These are phyloP conservation scores for Takifugu flavidus DNA, from an alignment of 2,113 vertebrate genomes.

Conservation along the genomic window DNA sequence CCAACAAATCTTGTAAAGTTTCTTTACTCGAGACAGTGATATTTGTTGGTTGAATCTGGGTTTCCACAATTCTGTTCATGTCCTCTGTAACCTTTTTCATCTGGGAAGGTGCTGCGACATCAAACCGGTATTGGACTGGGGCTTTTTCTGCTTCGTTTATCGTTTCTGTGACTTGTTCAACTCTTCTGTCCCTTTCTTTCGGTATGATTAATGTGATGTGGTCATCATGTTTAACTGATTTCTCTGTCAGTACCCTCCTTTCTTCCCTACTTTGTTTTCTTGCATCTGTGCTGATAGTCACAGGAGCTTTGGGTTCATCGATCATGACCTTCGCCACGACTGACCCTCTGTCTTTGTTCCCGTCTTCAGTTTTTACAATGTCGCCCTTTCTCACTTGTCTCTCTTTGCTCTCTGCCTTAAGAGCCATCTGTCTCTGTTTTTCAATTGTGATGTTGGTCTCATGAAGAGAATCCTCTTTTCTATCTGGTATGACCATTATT, in stretches of 20 bases:
- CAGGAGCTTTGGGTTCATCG: neutral
- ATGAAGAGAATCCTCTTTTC: conserved; percentile 21
- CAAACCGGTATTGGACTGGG: conserved; percentile 1
- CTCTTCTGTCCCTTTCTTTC: conserved; percentile 1
- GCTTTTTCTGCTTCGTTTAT: neutral
- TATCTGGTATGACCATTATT: too few relatives aligned
- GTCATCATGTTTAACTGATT: neutral
- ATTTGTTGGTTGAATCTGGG: neutral
- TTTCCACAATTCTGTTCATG: neutral
- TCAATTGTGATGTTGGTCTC: neutral
- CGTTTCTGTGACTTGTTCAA: conserved; percentile 8
- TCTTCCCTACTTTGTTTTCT: conserved; percentile 8
- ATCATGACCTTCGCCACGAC: neutral
- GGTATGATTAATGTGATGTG: neutral
- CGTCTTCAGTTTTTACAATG: conserved; percentile 1
- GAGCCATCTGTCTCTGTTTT: neutral
- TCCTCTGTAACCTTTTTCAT: neutral
- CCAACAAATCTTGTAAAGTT: neutral
- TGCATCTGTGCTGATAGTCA: neutral
- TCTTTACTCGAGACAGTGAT: neutral
- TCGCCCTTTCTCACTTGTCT: neutral
- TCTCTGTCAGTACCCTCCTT: neutral
- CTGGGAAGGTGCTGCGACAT: neutral
- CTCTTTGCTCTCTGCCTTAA: neutral
- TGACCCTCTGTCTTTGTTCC: conserved; percentile 6